Percentiles rank a stretch among this genome's conserved stretches.
These are phyloP conservation scores for Autographa gamma DNA, from an alignment of 2,888 invertebrate genomes.

Conservation along the genomic window DNA sequence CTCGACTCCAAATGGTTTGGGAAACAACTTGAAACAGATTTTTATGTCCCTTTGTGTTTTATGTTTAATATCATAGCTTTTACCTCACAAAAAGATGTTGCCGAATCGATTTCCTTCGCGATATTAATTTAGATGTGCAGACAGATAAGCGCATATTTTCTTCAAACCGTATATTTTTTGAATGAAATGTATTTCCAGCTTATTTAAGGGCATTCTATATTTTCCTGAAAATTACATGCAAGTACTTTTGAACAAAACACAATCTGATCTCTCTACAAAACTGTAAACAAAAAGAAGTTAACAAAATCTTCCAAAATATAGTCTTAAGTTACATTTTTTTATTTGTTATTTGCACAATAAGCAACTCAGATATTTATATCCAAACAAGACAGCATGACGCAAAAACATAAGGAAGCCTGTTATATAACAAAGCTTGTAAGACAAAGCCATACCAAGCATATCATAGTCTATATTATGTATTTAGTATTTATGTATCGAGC, in stretches of 20 bases:
- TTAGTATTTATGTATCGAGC: slow-evolving; percentile 59
- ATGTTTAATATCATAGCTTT: slow-evolving; percentile 55
- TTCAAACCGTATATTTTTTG: neutral
- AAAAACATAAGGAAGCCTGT: slow-evolving; percentile 37
- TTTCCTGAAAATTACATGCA: neutral
- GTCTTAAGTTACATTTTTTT: neutral
- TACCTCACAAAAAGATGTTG: slow-evolving; percentile 38
- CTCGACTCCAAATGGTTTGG: slow-evolving; percentile 54
- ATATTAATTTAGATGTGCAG: slow-evolving; percentile 24
- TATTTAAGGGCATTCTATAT: neutral
- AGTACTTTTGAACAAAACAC: neutral
- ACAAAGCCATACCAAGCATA: slow-evolving; percentile 24
- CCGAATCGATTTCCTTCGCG: slow-evolving; percentile 31
- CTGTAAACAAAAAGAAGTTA: neutral
- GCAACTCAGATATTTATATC: neutral
- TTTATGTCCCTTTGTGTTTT: slow-evolving; percentile 59
- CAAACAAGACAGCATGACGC: slow-evolving; percentile 17
- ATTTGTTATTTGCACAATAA: neutral
- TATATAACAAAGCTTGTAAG: slow-evolving; percentile 47
- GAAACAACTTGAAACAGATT: slow-evolving; percentile 58
- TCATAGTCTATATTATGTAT: slow-evolving; percentile 52
- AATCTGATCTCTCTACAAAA: neutral
- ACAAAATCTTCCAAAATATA: neutral
- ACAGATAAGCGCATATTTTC: neutral
- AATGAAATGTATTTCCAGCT: neutral